Conservation (phyloP, 2,797 vertebrate genomes). For the Taeniopygia guttata region DNA sequence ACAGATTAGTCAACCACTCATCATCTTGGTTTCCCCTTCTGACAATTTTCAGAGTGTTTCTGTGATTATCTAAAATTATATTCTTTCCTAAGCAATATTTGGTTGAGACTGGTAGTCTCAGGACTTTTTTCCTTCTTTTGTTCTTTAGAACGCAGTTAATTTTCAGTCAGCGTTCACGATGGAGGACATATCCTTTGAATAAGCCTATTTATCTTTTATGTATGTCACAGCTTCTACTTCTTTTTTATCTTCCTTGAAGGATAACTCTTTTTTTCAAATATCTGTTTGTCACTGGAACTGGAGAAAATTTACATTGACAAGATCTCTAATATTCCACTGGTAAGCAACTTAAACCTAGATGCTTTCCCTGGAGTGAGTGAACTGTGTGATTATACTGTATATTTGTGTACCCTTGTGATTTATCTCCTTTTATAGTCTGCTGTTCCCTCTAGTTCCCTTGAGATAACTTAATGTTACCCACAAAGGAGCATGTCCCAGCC, state of each 20-base stretch:
- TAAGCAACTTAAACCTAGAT: slow-evolving; percentile 9
- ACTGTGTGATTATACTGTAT: slow-evolving; percentile 13
- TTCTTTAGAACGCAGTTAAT: background rate
- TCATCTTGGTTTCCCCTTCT: background rate
- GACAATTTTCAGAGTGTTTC: background rate
- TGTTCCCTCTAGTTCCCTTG: background rate
- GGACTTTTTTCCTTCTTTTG: background rate
- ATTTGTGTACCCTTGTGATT: slow-evolving; percentile 39
- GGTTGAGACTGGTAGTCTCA: background rate
- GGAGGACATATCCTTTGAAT: background rate
- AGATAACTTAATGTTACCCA: slow-evolving; percentile 20
- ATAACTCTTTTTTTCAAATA: background rate
- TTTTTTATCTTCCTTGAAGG: slow-evolving; percentile 26
- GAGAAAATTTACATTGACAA: slow-evolving; percentile 32
- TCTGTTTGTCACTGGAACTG: background rate
- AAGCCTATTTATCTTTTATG: background rate
- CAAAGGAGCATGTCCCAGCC: background rate
- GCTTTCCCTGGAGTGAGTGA: background rate
- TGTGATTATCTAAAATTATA: background rate
- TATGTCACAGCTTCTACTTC: background rate
- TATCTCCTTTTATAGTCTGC: slow-evolving; percentile 14
- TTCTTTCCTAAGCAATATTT: background rate
- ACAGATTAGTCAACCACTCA: slow-evolving; percentile 6
- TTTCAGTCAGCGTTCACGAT: background rate
- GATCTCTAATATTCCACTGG: slow-evolving; percentile 15